Evolutionary conservation across 1,140 invertebrate genomes (phyloP).

Genomic region (Pinna nobilis): DNA sequence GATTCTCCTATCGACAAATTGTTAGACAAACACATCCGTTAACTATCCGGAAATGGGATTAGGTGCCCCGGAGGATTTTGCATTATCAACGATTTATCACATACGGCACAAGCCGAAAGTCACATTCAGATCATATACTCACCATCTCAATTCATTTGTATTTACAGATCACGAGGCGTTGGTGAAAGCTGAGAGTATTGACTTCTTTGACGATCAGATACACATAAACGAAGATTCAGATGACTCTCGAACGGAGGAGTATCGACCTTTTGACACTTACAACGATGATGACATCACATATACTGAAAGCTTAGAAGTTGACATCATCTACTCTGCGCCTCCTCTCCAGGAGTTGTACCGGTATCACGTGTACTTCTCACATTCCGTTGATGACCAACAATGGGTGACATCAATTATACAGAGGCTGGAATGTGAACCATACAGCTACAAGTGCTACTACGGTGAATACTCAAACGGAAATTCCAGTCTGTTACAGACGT

Average conservation of each 20-base stretch:
- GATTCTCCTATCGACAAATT: too few species aligned
- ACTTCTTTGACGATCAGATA: conserved; percentile 1
- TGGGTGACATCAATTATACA: conserved; percentile 63
- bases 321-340: conserved; percentile 50
- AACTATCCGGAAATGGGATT: too few species aligned
- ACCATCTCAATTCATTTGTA: too few species aligned
- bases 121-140: too few species aligned
- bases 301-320: conserved; percentile 40
- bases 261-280: conserved; percentile 3
- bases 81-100: too few species aligned
- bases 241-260: conserved; percentile 11
- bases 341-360: conserved; percentile 64
- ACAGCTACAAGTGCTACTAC: conserved; percentile 62
- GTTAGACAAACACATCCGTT: too few species aligned
- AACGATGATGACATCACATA: conserved; percentile 33
- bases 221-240: conserved; percentile 10
- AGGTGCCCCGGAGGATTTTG: too few species aligned
- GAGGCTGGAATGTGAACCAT: conserved; percentile 59
- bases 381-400: conserved; percentile 58
- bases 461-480: too few species aligned
- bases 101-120: too few species aligned
- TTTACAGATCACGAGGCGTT: conserved; percentile 13
- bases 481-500: conserved; percentile 52
- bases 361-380: conserved; percentile 68
- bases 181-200: conserved; percentile 3